phyloP scores from a whole-genome alignment of 1,140 invertebrate species.

The Anastrepha obliqua region DNA sequence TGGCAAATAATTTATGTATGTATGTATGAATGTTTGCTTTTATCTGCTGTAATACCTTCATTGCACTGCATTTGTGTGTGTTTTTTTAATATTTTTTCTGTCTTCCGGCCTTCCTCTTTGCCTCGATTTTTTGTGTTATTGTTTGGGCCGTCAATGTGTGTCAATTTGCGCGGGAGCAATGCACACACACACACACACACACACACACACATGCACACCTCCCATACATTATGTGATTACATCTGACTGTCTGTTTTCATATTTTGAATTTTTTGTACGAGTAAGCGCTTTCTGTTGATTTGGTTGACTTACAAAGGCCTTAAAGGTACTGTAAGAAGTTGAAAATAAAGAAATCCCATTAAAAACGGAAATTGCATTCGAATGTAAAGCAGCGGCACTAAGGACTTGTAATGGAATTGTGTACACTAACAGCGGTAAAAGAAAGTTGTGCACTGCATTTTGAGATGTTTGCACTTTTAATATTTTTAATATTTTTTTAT shows the following conservation, averaged over 20 bases:
- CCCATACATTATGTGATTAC: background rate
- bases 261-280: background rate
- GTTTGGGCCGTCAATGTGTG: slow-evolving; percentile 36
- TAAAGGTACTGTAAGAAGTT: slow-evolving; percentile 10
- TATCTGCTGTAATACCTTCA: slow-evolving; percentile 40
- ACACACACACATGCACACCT: background rate
- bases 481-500: no score
- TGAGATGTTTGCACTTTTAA: no score
- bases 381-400: background rate
- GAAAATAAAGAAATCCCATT: slow-evolving; percentile 43
- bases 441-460: no score
- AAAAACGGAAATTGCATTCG: slow-evolving; percentile 22
- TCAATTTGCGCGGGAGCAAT: slow-evolving; percentile 48
- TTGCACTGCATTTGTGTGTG: background rate
- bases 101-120: slow-evolving; percentile 37
- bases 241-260: background rate
- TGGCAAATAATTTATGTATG: background rate
- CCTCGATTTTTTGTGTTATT: background rate
- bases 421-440: no score
- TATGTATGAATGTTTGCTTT: slow-evolving; percentile 4
- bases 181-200: background rate
- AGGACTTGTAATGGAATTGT: background rate
- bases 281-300: slow-evolving; percentile 3
- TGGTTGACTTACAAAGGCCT: slow-evolving; percentile 14
- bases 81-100: slow-evolving; percentile 8